Conservation (phyloP, 2,888 invertebrate genomes). For the Automeris io region DNA sequence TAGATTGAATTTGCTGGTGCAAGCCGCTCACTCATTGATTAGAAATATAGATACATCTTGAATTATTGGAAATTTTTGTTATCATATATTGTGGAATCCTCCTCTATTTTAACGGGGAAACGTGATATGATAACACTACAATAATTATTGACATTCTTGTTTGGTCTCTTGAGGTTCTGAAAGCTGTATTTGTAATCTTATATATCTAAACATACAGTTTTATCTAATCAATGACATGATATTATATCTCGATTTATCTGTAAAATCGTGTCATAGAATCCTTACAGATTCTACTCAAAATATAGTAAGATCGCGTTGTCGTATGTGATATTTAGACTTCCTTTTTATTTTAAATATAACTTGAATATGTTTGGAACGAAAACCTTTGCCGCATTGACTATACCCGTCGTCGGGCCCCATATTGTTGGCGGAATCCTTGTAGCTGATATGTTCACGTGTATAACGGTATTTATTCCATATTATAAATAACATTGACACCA, state of each 20-base stretch:
- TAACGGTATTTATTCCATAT: conserved; percentile 17
- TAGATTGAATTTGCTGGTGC: no score
- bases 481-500: neutral
- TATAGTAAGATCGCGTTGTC: conserved; percentile 10
- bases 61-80: no score
- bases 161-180: no score
- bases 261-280: neutral
- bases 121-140: no score
- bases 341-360: conserved; percentile 10
- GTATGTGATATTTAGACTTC: neutral
- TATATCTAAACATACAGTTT: no score
- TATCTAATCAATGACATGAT: neutral
- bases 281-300: neutral
- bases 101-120: no score
- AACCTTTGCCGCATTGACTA: conserved; percentile 24
- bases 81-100: no score
- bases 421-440: conserved; percentile 28
- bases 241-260: neutral
- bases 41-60: no score
- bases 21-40: no score
- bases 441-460: conserved; percentile 21
- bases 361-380: conserved; percentile 26
- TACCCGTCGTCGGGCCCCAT: conserved; percentile 36
- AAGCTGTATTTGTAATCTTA: no score
- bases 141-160: no score